A percentile compares a stretch with the other conserved stretches of the same genome.
phyloP scores from a whole-genome alignment of 2,113 vertebrate species.

The Morone saxatilis region DNA sequence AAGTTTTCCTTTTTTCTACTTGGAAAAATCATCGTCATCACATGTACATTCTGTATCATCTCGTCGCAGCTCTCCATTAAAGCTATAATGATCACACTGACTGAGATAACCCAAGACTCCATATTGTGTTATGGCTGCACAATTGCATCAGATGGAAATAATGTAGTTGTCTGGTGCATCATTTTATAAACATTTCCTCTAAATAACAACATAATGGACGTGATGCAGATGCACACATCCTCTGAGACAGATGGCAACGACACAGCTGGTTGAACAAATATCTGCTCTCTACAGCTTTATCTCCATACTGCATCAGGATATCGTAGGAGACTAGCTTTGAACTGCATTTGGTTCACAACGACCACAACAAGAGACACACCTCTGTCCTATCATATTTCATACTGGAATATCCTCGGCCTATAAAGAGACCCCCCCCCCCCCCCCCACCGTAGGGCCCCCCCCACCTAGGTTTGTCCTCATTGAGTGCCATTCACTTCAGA shows the following conservation, averaged over 20 bases:
- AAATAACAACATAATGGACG: background rate
- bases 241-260: background rate
- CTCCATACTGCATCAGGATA: background rate
- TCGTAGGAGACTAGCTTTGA: background rate
- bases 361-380: constrained; percentile 22
- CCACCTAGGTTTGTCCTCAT: constrained; percentile 9
- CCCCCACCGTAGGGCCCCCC: too few relatives aligned
- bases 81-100: background rate
- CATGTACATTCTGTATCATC: background rate
- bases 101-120: background rate
- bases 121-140: background rate
- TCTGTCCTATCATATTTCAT: constrained; percentile 47
- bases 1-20: background rate
- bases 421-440: background rate
- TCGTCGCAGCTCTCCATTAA: background rate
- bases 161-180: background rate
- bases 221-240: background rate
- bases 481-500: constrained; percentile 38
- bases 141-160: background rate
- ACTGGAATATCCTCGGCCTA: constrained; percentile 17
- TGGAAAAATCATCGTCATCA: background rate
- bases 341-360: background rate
- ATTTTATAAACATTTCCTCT: background rate
- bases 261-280: background rate
- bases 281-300: background rate